A percentile compares a stretch with the other conserved stretches of the same genome.
Conservation (phyloP, 2,888 invertebrate species). For the Amphipoea oculea region DNA sequence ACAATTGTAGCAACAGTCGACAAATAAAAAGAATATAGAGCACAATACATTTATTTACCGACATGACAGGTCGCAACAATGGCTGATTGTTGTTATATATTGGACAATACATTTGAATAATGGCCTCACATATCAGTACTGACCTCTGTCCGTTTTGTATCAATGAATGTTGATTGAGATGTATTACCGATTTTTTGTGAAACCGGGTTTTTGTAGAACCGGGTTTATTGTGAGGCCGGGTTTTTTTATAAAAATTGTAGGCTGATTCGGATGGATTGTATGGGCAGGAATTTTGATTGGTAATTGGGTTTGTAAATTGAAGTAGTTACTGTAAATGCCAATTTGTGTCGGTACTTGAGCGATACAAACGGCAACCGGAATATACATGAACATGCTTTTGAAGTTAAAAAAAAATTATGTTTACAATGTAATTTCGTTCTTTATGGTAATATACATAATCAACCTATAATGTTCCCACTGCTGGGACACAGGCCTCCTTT, state of each 20-base stretch:
- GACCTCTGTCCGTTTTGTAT: conserved; percentile 28
- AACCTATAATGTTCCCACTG: too few relatives aligned
- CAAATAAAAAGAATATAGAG: conserved; percentile 4
- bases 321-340: not conserved
- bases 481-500: too few relatives aligned
- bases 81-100: conserved; percentile 33
- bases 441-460: not conserved
- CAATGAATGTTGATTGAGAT: conserved; percentile 52
- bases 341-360: not conserved
- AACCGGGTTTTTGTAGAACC: not conserved
- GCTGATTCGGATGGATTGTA: not conserved
- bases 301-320: not conserved
- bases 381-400: not conserved
- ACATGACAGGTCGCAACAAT: conserved; percentile 34
- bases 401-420: not conserved
- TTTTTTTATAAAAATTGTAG: conserved; percentile 8
- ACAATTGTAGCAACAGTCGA: not conserved
- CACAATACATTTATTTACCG: conserved; percentile 11
- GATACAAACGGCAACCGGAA: not conserved
- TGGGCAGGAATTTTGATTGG: not conserved
- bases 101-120: conserved; percentile 50
- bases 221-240: not conserved
- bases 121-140: conserved; percentile 26
- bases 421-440: not conserved
- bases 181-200: conserved; percentile 21